A percentile compares a stretch with the other conserved stretches of the same genome.
Evolutionary conservation across 2,797 vertebrate species (phyloP).

Genomic region (Pipistrellus kuhlii): DNA sequence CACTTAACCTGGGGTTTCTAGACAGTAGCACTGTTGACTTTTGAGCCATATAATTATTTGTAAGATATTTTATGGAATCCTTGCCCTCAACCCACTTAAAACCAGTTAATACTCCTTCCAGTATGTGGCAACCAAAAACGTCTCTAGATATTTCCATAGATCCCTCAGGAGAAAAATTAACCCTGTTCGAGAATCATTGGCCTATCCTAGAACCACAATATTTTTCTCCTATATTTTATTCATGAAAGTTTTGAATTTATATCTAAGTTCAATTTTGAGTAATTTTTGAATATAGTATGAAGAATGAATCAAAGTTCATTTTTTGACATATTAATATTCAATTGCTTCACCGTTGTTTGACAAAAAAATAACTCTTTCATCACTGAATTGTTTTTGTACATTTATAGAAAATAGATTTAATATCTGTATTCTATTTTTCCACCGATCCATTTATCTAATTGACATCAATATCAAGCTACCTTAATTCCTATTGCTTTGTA

Average conservation of each 20-base stretch:
- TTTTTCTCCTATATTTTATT: neutral
- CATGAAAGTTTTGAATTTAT: neutral
- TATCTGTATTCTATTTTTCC: neutral
- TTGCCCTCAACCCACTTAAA: neutral
- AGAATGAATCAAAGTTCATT: neutral
- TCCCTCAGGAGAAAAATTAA: rapidly evolving
- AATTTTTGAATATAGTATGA: neutral
- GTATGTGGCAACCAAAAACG: neutral
- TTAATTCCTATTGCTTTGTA: neutral
- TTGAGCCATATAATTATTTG: neutral
- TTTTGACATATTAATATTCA: neutral
- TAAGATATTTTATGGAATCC: neutral
- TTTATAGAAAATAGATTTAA: neutral
- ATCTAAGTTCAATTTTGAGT: neutral
- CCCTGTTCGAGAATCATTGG: neutral
- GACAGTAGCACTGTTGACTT: neutral
- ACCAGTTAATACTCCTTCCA: neutral
- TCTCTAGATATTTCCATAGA: neutral
- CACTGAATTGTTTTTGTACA: neutral
- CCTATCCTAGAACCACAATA: neutral
- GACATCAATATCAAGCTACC: neutral
- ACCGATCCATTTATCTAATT: neutral
- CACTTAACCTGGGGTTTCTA: neutral
- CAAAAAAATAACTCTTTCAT: neutral
- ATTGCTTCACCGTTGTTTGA: neutral